Base-by-base conservation (phyloP, 1,140 invertebrate genomes). In the Battus philenor region DNA sequence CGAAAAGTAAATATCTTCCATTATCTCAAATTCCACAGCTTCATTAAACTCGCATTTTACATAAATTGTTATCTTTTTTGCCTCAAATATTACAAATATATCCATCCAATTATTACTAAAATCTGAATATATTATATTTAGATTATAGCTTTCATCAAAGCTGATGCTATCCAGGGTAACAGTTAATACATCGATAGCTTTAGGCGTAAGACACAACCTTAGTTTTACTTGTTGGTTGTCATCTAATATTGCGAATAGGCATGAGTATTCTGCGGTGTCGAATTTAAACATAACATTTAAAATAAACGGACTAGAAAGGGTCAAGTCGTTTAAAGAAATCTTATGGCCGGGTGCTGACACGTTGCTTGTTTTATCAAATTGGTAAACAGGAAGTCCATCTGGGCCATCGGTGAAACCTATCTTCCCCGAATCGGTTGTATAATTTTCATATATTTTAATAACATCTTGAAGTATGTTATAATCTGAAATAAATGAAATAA, bases 281-380 rank as follows among this genome's bases (percentile, higher is more conserved):
- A 41, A 41, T 41, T 41, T 26, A 41, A 41, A 29, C 38, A 29
- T 41, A 2, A 41, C 10, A 41, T 16, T 41, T 41, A 41, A 9
- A 5, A 27, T 41, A 26, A 41, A 41, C 13, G 38, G 38, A 16
- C 12, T 41, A 27, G 38, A 41, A 16, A 41, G 24, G 4, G 12
- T 39, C 4, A 12, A 10, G 8, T 26, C 22, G 0, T 39, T 15
- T 39, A 39, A 15, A 13, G 22, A 26, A 8, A n/a, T 26, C 13
- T 16, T 9, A 7, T n/a, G 4, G 1, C 26, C 16, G 4, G 11
- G 11, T 9, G 38, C 13, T 7, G 10, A 7, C 5, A 41, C 38
- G 13, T 9, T 41, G 24, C 38, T 41, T n/a, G 11, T 2, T 3
- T 41, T 16, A 1, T 26, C 13, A 41, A 41, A 41, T 16, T 41